These are phyloP conservation scores for Oreochromis tanganicae DNA, from an alignment of 2,113 vertebrate genomes.

Conservation along the genomic window DNA sequence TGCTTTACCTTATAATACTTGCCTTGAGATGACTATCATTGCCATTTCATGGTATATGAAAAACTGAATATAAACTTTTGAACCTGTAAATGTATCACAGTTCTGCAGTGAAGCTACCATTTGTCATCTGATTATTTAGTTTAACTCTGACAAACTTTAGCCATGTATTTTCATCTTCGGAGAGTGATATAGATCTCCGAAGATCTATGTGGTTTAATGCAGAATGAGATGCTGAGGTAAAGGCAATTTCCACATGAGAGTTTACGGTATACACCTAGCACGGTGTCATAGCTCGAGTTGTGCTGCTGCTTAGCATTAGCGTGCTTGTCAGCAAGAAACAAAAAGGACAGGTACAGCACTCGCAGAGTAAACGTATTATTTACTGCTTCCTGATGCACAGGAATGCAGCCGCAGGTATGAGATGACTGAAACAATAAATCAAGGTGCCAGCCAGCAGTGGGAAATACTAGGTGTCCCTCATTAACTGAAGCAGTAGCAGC, in stretches of 20 bases:
- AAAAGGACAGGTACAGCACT: background rate
- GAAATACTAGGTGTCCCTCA: conserved; percentile 36
- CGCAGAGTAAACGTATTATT: conserved; percentile 38
- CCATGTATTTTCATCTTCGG: background rate
- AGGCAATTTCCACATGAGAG: conserved; percentile 19
- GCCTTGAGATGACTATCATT: background rate
- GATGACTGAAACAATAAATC: conserved; percentile 34
- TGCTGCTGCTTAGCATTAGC: conserved; percentile 3
- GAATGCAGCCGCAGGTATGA: conserved; percentile 29
- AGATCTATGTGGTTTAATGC: background rate
- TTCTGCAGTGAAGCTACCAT: background rate
- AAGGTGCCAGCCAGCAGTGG: conserved; percentile 19
- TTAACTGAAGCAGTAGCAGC: conserved; percentile 29
- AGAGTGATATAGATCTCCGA: background rate
- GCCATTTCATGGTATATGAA: background rate
- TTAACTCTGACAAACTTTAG: background rate
- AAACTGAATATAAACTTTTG: background rate
- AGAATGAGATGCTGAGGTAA: background rate
- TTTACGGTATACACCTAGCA: background rate
- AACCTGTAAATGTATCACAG: background rate
- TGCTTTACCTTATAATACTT: background rate
- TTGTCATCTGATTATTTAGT: background rate
- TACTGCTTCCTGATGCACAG: conserved; percentile 2
- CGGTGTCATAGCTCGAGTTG: background rate
- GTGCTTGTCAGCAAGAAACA: background rate